Evolutionary conservation across 1,140 invertebrate genomes (phyloP), one percentile per base, ranked within the genome.

Genomic region (Camponotus vicinus): DNA sequence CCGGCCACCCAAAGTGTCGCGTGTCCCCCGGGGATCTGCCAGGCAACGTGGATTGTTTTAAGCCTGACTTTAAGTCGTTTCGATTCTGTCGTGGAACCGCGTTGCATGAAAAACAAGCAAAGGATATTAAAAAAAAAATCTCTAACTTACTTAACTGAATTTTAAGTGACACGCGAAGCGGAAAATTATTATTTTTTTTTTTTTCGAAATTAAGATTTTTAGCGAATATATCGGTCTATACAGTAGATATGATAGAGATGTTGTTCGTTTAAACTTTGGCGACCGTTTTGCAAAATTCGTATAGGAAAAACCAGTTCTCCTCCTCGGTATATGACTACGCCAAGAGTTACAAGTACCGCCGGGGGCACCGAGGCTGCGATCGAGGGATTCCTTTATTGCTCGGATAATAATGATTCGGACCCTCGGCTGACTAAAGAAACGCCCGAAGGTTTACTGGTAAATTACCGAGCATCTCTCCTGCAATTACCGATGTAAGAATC

Each of bases 1-100:
- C 61, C 84, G 93, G 87, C 93, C 93, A 94, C 93, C 93, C 93
- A 94, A 93, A 93, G 91, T 94, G 93, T 94, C 93, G 93, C 93
- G 92, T 93, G 93, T 93, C 91, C 84, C 86, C 75, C 66, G 70
- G 61, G 49, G 87, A 89, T 79, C 87, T 89, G 90, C 88, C 91
- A 92, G 37, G 66, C 86, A 82, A 89, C 64, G 90, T 75, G 86
- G 84, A 89, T 87, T 86, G 34, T 57, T 75, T 86, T 91, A 91
- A 92, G 90, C 90, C 77, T 34, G 73, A 61, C 49, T 59, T 77
- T 84, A 88, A 76, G 87, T 90, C 89, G 64, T 87, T 91, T 84
- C 79, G 84, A 87, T 89, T 91, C 87, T 86, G 52, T 67, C 40
- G 45, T 71, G 78, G 63, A 84, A 77, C 55, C 79, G 27, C 79